Conservation (phyloP, 2,888 invertebrate species). For the Metacarcinus magister region DNA sequence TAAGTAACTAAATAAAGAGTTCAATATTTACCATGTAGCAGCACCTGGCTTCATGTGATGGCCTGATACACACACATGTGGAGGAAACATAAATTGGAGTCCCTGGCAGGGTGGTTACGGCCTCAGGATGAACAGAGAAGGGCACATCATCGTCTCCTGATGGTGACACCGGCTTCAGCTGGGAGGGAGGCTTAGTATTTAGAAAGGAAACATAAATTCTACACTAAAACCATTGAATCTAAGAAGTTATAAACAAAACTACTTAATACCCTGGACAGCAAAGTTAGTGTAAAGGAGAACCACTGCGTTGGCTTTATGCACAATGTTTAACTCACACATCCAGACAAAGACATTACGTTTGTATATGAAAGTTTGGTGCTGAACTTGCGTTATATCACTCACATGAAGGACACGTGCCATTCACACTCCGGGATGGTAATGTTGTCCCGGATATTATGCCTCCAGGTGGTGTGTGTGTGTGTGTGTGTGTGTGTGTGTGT, state of each 20-base stretch:
- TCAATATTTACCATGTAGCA: no score
- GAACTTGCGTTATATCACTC: not conserved
- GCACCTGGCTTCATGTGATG: no score
- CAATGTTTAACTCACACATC: not conserved
- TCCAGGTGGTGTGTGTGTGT: not conserved
- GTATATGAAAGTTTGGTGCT: not conserved
- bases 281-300: not conserved
- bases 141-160: not conserved
- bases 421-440: not conserved
- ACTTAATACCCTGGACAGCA: not conserved
- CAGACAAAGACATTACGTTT: not conserved
- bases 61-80: no score
- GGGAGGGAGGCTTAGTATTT: not conserved
- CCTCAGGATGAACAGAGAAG: not conserved
- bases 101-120: not conserved
- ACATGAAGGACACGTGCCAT: not conserved
- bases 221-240: not conserved
- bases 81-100: no score
- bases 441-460: not conserved
- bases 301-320: not conserved
- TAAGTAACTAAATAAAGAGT: no score
- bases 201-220: not conserved
- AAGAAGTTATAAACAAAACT: not conserved
- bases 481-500: not conserved
- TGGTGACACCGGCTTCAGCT: not conserved